Base-by-base conservation (phyloP, 2,797 vertebrate genomes). In the Chloroceryle amazona region DNA sequence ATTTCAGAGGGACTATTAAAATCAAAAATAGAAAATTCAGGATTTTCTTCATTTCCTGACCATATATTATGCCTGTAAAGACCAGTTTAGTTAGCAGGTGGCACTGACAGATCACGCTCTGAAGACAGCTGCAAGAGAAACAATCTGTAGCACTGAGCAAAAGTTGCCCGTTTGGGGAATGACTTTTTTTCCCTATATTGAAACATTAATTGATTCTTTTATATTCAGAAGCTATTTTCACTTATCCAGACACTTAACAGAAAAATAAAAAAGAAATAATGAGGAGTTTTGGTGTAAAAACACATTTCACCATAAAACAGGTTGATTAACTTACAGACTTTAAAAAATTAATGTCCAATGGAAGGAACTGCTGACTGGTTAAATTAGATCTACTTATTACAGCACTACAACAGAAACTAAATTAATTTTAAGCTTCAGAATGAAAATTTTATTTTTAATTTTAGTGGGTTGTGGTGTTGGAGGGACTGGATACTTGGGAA, bases 251-350 rank as follows among this genome's bases (percentile, higher is more conserved):
- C 76, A 92, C 75, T 94, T 85, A 91, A 86, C 68, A 93, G 80
- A 95, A 96, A 96, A 94, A 92, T 94, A 95, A 95, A 95, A 96
- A 84, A 92, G 92, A 96, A 97, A 97, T 95, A 95, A 91, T 80
- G 76, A 92, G 49, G 79, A 81, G 55, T 94, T 96, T 96, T 95
- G 84, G 89, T 96, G 63, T 96, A 96, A 94, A 96, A 97, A 96
- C 93, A 96, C 83, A 93, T 94, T 88, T 94, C 68, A 51, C 52
- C 57, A 63, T 96, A 96, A 96, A 96, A 57, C 52, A 93, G 51
- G 80, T 88, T 97, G 95, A 97, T 96, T 97, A 97, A 96, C 87
- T 96, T 88, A 66, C 60, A 96, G 88, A 88, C 61, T 96, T 93
- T 44, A 95, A 96, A 97, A 96, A 96, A 93, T 96, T 96, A 95